Evolutionary conservation across 2,797 vertebrate species (phyloP).

Genomic region (Phoeniculus purpureus): DNA sequence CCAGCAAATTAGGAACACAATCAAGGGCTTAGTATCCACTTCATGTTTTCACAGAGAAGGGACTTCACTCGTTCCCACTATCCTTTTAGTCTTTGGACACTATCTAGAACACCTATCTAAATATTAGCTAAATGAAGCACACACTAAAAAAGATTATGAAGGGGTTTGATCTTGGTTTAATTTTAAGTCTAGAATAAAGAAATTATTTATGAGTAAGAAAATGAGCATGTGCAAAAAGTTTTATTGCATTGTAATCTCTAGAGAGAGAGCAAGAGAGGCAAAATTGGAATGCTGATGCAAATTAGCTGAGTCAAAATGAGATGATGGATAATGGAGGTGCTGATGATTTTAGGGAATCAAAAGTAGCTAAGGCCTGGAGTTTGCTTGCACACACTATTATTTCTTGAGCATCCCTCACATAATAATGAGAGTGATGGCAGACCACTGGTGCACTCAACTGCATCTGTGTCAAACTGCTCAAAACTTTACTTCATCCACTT

Average conservation of each 20-base stretch:
- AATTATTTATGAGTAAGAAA: background rate
- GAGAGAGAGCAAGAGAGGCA: background rate
- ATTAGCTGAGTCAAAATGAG: background rate
- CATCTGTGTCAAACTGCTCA: background rate
- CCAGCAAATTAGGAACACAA: background rate
- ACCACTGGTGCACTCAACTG: background rate
- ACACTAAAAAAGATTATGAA: background rate
- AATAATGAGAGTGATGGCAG: background rate
- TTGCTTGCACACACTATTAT: background rate
- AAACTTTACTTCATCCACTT: background rate
- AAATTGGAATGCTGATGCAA: background rate
- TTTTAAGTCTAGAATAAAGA: constrained; percentile 18
- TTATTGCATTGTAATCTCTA: background rate
- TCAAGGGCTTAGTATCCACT: background rate
- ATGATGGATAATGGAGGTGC: background rate
- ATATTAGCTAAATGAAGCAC: background rate
- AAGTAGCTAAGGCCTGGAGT: background rate
- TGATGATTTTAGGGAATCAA: background rate
- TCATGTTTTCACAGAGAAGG: background rate
- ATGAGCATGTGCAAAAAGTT: background rate
- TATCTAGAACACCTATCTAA: background rate
- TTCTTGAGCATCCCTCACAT: background rate
- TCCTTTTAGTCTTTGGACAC: background rate
- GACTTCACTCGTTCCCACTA: background rate
- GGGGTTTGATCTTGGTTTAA: background rate